These are phyloP conservation scores for Actenoides hombroni DNA, from an alignment of 2,113 vertebrate genomes.

Conservation along the genomic window DNA sequence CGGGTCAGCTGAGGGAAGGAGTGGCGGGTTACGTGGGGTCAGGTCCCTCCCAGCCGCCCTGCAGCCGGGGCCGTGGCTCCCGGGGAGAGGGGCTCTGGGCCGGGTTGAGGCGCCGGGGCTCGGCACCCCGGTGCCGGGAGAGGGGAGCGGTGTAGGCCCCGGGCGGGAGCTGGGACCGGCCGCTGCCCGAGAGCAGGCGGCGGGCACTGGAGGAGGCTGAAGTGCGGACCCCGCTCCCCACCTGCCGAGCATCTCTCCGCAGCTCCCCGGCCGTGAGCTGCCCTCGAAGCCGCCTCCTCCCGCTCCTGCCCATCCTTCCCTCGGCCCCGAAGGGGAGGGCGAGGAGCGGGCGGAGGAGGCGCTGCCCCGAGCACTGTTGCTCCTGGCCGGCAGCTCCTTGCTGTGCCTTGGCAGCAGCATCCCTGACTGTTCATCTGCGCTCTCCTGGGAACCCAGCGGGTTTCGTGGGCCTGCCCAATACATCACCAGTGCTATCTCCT, in stretches of 20 bases:
- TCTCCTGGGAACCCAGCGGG: not conserved
- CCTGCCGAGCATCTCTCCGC: not conserved
- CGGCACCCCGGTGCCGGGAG: not conserved
- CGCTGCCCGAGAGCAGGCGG: not conserved
- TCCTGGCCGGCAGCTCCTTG: not conserved
- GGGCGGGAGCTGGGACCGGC: not conserved
- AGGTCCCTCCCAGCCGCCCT: not conserved
- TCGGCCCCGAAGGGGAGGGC: no score
- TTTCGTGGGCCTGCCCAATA: not conserved
- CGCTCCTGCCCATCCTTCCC: rapidly evolving
- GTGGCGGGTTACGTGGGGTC: not conserved
- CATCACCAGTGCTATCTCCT: not conserved
- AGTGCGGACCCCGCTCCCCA: not conserved
- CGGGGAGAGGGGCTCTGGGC: not conserved
- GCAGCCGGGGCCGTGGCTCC: not conserved
- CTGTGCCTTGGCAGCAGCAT: not conserved
- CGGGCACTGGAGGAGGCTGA: not conserved
- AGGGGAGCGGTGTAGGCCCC: not conserved
- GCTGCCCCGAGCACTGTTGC: not conserved
- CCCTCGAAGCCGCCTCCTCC: not conserved
- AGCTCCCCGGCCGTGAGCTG: not conserved
- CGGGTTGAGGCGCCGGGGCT: not conserved
- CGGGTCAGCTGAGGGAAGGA: not conserved
- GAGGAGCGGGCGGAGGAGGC: not conserved
- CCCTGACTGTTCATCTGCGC: not conserved